Percentiles rank a stretch among this genome's conserved stretches.
Conservation (phyloP, 2,888 invertebrate species). For the Tribolium freemani region DNA sequence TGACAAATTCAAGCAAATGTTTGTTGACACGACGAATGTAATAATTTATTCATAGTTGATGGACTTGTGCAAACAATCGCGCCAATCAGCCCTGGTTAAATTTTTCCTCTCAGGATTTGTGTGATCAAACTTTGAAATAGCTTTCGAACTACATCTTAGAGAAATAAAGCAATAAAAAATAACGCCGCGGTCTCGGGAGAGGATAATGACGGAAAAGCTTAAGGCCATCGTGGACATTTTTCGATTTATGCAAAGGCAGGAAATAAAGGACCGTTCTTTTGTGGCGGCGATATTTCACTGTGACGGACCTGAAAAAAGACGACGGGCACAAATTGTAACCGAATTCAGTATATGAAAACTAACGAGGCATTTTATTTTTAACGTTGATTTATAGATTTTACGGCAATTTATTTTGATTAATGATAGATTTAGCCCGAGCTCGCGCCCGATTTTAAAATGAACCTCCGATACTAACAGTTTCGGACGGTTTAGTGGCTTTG, state of each 20-base stretch:
- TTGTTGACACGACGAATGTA: constrained; percentile 22
- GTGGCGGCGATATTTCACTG: constrained; percentile 42
- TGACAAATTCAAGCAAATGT: constrained; percentile 37
- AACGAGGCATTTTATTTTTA: constrained; percentile 53
- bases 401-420: constrained; percentile 55
- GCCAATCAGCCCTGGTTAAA: neutral
- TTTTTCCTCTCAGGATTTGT: neutral
- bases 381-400: constrained; percentile 55
- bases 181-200: constrained; percentile 36
- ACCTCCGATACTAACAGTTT: constrained; percentile 35
- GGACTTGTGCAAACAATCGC: neutral
- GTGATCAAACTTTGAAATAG: constrained; percentile 16
- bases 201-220: constrained; percentile 51
- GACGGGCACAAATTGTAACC: constrained; percentile 39
- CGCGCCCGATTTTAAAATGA: constrained; percentile 40
- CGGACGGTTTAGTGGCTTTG: constrained; percentile 31
- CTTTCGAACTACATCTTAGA: constrained; percentile 50
- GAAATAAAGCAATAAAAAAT: constrained; percentile 52
- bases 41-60: constrained; percentile 29
- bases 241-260: constrained; percentile 12
- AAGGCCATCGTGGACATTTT: neutral
- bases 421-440: constrained; percentile 47
- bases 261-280: constrained; percentile 42
- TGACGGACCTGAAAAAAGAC: constrained; percentile 32
- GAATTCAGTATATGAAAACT: constrained; percentile 46